Conservation (phyloP, 2,113 vertebrate species). For the Channa maculata region DNA sequence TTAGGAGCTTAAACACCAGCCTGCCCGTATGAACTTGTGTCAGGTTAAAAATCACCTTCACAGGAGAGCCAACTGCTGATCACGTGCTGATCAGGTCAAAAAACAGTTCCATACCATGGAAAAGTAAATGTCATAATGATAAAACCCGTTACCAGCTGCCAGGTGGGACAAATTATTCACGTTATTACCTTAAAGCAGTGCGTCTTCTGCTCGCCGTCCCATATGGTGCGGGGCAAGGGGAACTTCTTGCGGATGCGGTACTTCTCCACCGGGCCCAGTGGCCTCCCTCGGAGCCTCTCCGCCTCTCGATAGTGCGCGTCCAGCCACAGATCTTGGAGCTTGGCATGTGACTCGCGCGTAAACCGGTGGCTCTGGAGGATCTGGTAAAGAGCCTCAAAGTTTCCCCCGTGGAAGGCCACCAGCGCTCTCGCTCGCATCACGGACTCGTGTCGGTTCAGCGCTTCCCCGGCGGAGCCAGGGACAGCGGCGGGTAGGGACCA, state of each 20-base stretch:
- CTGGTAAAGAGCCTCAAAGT: conserved; percentile 85
- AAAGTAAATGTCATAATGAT: too few relatives aligned
- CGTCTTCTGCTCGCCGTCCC: conserved; percentile 88
- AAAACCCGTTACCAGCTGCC: too few relatives aligned
- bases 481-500: conserved; percentile 85
- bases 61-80: not conserved
- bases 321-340: conserved; percentile 87
- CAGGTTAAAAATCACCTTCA: conserved; percentile 22
- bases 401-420: conserved; percentile 85
- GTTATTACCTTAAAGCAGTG: conserved; percentile 85
- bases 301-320: conserved; percentile 87
- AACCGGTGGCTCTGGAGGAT: conserved; percentile 86
- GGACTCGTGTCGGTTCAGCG: conserved; percentile 84
- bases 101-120: too few relatives aligned
- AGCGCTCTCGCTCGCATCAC: conserved; percentile 85
- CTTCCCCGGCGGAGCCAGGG: conserved; percentile 80
- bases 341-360: conserved; percentile 85
- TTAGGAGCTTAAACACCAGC: conserved; percentile 61
- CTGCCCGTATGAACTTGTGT: not conserved
- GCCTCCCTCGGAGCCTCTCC: conserved; percentile 83
- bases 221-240: conserved; percentile 85
- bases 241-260: conserved; percentile 89
- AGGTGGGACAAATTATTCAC: too few relatives aligned
- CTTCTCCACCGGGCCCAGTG: conserved; percentile 86
- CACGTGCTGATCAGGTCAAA: too few relatives aligned